Evolutionary conservation across 2,888 invertebrate species (phyloP).

Genomic region (Brachynemurus nebulosus): DNA sequence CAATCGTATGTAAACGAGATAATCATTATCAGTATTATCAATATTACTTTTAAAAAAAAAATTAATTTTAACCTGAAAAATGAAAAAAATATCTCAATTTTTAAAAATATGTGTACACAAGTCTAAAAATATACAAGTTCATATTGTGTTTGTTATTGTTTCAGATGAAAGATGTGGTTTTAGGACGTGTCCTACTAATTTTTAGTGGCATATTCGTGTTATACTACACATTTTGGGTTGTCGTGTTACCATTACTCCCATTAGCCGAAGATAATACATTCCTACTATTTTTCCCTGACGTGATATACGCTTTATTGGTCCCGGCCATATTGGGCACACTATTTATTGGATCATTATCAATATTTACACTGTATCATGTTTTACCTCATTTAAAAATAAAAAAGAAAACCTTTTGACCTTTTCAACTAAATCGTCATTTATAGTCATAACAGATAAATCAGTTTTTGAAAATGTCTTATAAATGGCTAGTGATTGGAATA

Average conservation of each 20-base stretch:
- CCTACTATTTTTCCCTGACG: constrained; percentile 35
- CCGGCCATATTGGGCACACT: constrained; percentile 46
- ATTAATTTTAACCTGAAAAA: no score
- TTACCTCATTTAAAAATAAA: background rate
- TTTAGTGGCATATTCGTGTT: constrained; percentile 37
- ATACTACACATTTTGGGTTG: constrained; percentile 50
- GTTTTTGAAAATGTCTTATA: constrained; percentile 22
- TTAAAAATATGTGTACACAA: background rate
- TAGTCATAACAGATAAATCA: no score
- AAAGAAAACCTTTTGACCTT: no score
- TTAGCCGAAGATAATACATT: constrained; percentile 38
- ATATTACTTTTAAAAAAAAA: no score
- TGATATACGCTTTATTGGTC: constrained; percentile 42
- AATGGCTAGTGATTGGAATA: constrained; percentile 51
- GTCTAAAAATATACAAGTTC: background rate
- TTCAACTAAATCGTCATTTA: no score
- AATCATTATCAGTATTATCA: no score
- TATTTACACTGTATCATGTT: constrained; percentile 46
- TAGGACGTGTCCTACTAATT: constrained; percentile 44
- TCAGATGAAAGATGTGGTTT: constrained; percentile 32
- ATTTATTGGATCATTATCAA: constrained; percentile 50
- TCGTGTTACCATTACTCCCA: constrained; percentile 51
- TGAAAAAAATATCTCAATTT: no score
- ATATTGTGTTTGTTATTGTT: background rate
- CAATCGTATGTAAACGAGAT: no score